Percentiles rank a stretch among this genome's conserved stretches.
phyloP scores from a whole-genome alignment of 1,140 invertebrate genomes.

The Polypedilum pembai region DNA sequence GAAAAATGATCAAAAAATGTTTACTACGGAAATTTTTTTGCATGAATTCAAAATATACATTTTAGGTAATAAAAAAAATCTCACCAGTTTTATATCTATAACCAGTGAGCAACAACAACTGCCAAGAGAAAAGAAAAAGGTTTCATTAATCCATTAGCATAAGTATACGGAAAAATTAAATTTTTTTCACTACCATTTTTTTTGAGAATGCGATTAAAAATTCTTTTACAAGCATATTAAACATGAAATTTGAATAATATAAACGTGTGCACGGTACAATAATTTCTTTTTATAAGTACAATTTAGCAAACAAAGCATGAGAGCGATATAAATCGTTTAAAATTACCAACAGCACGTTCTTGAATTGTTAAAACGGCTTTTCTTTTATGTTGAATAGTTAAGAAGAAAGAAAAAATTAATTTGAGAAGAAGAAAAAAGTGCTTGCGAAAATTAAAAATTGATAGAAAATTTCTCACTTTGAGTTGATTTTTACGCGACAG shows the following conservation, averaged over 20 bases:
- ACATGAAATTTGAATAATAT: conserved; percentile 25
- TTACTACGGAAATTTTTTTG: too few relatives aligned
- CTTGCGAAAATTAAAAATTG: too few relatives aligned
- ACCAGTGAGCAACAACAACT: background rate
- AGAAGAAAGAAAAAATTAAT: too few relatives aligned
- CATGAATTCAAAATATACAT: too few relatives aligned
- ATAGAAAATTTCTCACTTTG: background rate
- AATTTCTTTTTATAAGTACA: background rate
- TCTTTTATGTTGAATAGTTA: background rate
- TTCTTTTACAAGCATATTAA: conserved; percentile 23
- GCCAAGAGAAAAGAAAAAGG: background rate
- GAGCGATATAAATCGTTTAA: conserved; percentile 24
- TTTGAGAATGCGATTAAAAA: background rate
- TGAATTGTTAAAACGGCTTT: background rate
- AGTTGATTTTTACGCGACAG: background rate
- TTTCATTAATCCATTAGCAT: conserved; percentile 27
- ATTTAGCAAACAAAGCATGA: conserved; percentile 15
- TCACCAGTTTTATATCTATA: too few relatives aligned
- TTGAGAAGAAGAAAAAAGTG: too few relatives aligned
- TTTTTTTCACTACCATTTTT: too few relatives aligned
- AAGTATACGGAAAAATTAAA: background rate
- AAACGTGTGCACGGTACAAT: conserved; percentile 25
- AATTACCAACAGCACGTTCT: conserved; percentile 22
- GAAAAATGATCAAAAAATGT: background rate
- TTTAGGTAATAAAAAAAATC: too few relatives aligned